Evolutionary conservation across 2,888 invertebrate species (phyloP), one percentile per base, ranked within the genome.

Genomic region (Calameuta idolon): DNA sequence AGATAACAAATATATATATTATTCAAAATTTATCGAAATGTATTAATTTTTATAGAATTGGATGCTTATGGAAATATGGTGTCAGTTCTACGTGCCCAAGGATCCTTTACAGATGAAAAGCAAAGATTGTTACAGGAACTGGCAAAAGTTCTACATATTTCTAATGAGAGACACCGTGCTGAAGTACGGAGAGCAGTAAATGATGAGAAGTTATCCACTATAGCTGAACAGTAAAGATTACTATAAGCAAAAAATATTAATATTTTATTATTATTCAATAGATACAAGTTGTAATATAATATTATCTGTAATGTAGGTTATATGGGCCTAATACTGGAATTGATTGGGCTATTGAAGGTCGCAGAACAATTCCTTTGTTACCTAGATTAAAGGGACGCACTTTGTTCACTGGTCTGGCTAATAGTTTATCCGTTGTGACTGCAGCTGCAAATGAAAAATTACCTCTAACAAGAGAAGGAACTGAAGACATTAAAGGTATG

Each of bases 31-130:
- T 55, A 55, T 55, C 23, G 15, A 55, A 23, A 23, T 55, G 23
- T 55, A 55, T 85, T 79, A 79, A 79, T 74, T 80, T 89, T 93
- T 94, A 78, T 91, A 97, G 97, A 98, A 94, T 93, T 98, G 91
- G 97, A 98, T 93, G 97, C 98, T 84, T 98, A 98, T 94, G 95
- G 97, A 88, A 95, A 95, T 92, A 94, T 98, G 92, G 95, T 98
- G 80, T 96, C 96, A 90, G 98, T 97, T 87, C 95, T 98, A 91
- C 94, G 98, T 92, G 98, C 98, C 87, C 98, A 98, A 93, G 98
- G 98, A 85, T 94, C 96, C 89, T 94, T 98, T 80, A 96, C 95
- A 90, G 95, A 95, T 88, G 96, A 96, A 89, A 97, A 97, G 93
- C 95, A 95, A 90, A 96, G 95, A 92, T 92, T 98, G 87, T 93